Evolutionary conservation across 2,797 vertebrate species (phyloP), one percentile per base, ranked within the genome.

Genomic region (Urosaurus nigricauda): DNA sequence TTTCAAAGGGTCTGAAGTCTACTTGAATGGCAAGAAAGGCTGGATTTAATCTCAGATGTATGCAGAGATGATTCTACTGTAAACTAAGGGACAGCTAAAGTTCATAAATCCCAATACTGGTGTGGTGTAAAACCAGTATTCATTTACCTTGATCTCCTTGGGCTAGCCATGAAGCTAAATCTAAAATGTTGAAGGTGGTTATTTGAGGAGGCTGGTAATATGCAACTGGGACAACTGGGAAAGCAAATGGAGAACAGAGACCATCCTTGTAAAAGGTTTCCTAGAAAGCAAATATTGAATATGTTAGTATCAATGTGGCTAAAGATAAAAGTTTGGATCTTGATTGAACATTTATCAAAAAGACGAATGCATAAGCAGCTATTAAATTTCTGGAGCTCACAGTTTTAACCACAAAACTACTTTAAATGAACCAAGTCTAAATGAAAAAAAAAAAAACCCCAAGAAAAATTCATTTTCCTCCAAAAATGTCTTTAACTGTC

Each of bases 271-370:
- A 73, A 60, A 81, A 81, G 51, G 26, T 81, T 47, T 16, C 4
- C 86, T 87, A 21, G 51, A 87, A 81, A 71, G 35, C 11, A 87
- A 87, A 81, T 21, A 73, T 40, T 32, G 77, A 87, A 87, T 19
- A 24, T 2, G 56, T 79, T 68, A 80, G 12, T 14, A 70, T 58
- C 26, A 79, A 58, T 71, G 19, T 40, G 68, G 78, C 47, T 80
- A 68, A 53, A 56, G 37, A 80, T 19, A 53, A 68, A 71, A 73
- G 43, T 65, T 71, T 40, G 78, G 47, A 51, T 73, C 37, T 73
- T 73, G 63, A 65, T 11, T 70, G 29, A 79, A 37, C 32, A 53
- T 53, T 86, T 70, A 26, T 78, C 43, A 65, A 21, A 56, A 51
- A 35, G 12, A 65, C 17, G n/a, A 65, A 65, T 16, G 24, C 24